Percentiles rank a stretch among this genome's conserved stretches.
Conservation (phyloP, 2,113 vertebrate genomes). For the Saguinus imperator region DNA sequence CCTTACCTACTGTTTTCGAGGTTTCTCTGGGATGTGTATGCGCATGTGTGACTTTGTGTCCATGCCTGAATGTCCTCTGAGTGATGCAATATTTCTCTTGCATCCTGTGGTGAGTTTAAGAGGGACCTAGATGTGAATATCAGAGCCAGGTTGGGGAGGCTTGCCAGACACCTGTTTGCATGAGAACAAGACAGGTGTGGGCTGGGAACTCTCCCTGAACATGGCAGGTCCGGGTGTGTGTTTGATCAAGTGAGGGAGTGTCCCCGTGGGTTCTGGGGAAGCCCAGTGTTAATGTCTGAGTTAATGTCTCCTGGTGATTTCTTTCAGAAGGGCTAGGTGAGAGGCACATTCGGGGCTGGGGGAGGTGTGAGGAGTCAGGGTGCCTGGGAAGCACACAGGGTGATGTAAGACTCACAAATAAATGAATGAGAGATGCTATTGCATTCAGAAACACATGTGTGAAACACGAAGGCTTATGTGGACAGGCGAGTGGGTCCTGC, state of each 20-base stretch:
- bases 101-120: background rate
- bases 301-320: too few species aligned
- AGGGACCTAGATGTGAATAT: background rate
- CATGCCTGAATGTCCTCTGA: rapidly evolving
- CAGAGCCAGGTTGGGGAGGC: background rate
- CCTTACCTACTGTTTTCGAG: background rate
- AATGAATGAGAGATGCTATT: background rate
- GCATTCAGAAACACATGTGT: rapidly evolving
- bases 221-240: rapidly evolving
- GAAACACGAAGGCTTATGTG: background rate
- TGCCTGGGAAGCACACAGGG: background rate
- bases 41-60: background rate
- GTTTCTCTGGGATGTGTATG: background rate
- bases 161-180: background rate
- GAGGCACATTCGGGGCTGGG: background rate
- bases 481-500: too few species aligned
- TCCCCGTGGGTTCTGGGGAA: background rate
- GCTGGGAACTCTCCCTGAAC: too few species aligned
- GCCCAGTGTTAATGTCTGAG: background rate
- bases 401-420: background rate
- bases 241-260: rapidly evolving
- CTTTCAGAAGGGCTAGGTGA: background rate
- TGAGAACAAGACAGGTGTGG: background rate
- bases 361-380: background rate
- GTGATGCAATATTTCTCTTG: background rate